These are phyloP conservation scores for Hydrozoanthus tunicans DNA, from an alignment of 64 coral and sea anemone species.

Conservation along the genomic window DNA sequence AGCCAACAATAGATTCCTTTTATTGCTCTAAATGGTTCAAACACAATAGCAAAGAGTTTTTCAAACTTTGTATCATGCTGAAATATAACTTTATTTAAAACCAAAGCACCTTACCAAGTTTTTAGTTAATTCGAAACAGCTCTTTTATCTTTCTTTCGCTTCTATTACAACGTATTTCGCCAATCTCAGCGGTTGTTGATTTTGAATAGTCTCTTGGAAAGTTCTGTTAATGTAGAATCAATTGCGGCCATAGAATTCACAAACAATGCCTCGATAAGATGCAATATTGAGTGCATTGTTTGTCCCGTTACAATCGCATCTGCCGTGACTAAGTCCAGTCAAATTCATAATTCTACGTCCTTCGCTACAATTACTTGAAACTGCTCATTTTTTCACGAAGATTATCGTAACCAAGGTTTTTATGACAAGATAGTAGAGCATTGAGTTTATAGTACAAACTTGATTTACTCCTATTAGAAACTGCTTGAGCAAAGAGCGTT, in stretches of 20 bases:
- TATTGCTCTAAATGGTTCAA: neutral
- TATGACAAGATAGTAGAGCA: neutral
- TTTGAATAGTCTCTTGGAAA: neutral
- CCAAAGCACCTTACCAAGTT: too few species aligned
- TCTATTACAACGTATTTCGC: neutral
- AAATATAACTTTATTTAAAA: neutral
- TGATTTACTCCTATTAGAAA: neutral
- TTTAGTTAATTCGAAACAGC: too few species aligned
- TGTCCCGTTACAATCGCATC: neutral
- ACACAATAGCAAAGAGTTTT: neutral
- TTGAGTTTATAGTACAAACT: neutral
- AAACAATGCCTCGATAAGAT: neutral
- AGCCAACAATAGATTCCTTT: neutral
- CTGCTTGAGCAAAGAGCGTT: neutral
- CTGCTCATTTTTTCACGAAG: neutral
- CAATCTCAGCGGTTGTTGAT: neutral
- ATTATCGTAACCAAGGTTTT: constrained; percentile 15
- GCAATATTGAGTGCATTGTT: neutral
- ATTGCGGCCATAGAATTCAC: neutral
- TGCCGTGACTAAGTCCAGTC: neutral
- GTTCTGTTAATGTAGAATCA: neutral
- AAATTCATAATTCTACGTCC: constrained; percentile 1
- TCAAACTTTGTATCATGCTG: neutral
- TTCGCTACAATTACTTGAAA: neutral
- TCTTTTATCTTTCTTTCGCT: too few species aligned